These are phyloP conservation scores for Seriola aureovittata DNA, from an alignment of 2,113 vertebrate genomes.

Conservation along the genomic window DNA sequence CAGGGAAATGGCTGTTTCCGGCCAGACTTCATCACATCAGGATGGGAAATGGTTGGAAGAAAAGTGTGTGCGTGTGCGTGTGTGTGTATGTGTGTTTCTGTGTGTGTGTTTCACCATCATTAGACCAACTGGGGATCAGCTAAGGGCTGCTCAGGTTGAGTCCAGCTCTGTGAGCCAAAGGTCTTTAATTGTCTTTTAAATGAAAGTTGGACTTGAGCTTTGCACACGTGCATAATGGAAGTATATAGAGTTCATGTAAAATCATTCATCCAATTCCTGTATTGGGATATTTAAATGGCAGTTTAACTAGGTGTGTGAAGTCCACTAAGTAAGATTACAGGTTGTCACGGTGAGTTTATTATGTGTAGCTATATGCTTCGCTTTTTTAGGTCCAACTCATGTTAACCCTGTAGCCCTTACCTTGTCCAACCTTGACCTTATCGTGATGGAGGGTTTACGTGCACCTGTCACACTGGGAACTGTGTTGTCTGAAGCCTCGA, in stretches of 20 bases:
- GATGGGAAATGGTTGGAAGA: conserved; percentile 74
- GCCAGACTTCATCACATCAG: conserved; percentile 80
- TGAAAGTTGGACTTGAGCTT: conserved; percentile 21
- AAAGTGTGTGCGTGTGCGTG: conserved; percentile 16
- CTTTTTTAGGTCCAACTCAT: not conserved
- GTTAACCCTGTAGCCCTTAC: not conserved
- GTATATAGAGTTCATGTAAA: conserved; percentile 1
- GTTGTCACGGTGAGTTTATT: conserved; percentile 12
- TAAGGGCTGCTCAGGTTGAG: conserved; percentile 36
- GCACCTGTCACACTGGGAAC: not conserved
- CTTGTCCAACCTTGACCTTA: not conserved
- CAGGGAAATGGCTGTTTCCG: conserved; percentile 82
- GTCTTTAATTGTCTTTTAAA: conserved; percentile 56
- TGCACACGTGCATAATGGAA: conserved; percentile 6
- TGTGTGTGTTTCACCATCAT: conserved; percentile 48
- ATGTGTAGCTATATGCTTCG: conserved; percentile 2
- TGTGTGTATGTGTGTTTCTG: conserved; percentile 27
- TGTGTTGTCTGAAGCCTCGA: not conserved
- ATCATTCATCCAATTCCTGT: not conserved
- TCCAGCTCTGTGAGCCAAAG: conserved; percentile 34
- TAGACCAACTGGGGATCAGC: conserved; percentile 50
- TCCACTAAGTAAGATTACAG: not conserved
- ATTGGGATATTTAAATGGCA: conserved; percentile 26
- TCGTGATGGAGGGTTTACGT: not conserved
- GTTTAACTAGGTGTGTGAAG: not conserved